These are phyloP conservation scores for Lepus americanus DNA, from an alignment of 2,113 vertebrate genomes.

Conservation along the genomic window DNA sequence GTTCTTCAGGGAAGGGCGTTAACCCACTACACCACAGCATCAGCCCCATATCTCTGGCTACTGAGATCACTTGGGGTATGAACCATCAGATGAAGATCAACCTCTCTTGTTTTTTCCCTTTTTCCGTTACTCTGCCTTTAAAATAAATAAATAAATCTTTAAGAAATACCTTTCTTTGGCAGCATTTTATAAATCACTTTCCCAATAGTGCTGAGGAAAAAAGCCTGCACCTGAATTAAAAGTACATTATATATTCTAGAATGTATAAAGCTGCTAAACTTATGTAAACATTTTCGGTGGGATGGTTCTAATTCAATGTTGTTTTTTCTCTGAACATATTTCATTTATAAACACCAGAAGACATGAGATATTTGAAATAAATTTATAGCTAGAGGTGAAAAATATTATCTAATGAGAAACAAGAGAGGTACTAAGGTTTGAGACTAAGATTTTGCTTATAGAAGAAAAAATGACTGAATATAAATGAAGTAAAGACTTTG, in stretches of 20 bases:
- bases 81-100: no score
- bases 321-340: constrained; percentile 42
- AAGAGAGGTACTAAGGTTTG: constrained; percentile 42
- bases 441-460: constrained; percentile 64
- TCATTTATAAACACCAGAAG: constrained; percentile 20
- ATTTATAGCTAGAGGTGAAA: background rate
- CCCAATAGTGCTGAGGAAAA: background rate
- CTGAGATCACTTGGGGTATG: no score
- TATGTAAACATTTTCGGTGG: background rate
- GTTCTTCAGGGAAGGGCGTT: no score
- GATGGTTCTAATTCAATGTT: background rate
- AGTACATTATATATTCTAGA: background rate
- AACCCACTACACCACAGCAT: no score
- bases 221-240: background rate
- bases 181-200: background rate
- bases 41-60: no score
- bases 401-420: constrained; percentile 51
- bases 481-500: background rate
- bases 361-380: background rate
- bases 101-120: no score
- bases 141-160: no score
- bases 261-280: constrained; percentile 9
- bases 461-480: constrained; percentile 30
- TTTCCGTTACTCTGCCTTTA: no score
- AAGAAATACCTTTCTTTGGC: background rate